Percentiles rank a stretch among this genome's conserved stretches.
These are phyloP conservation scores for Lysandra bellargus DNA, from an alignment of 2,888 invertebrate species.

Conservation along the genomic window DNA sequence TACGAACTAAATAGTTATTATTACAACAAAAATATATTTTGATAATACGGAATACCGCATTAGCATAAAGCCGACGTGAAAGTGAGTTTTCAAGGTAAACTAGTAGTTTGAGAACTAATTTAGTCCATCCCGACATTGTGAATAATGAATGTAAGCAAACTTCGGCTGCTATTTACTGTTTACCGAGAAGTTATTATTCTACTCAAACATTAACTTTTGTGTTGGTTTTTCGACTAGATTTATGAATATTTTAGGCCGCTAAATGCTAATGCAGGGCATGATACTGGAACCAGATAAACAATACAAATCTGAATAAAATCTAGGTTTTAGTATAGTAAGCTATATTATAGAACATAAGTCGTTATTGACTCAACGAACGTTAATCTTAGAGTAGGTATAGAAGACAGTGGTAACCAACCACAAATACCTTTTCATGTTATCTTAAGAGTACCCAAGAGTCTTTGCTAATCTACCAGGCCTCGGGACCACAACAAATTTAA, in stretches of 20 bases:
- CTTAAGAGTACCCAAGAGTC: not conserved
- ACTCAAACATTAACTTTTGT: not conserved
- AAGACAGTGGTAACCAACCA: no score
- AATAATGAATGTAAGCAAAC: not conserved
- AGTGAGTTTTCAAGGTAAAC: not conserved
- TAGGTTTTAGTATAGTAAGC: no score
- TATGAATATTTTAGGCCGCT: not conserved
- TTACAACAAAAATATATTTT: not conserved
- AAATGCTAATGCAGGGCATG: no score
- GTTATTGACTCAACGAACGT: no score
- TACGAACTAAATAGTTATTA: no score
- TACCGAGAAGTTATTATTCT: not conserved
- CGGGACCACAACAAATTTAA: not conserved
- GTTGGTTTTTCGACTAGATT: not conserved
- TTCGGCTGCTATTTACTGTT: not conserved
- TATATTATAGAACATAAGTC: no score
- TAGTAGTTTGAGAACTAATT: slow-evolving; percentile 13
- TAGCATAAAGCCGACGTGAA: not conserved
- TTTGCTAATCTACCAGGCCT: no score
- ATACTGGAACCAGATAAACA: no score
- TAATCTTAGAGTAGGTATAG: no score
- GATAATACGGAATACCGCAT: not conserved
- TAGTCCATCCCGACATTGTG: not conserved
- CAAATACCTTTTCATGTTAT: no score
- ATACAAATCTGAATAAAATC: no score